Percentiles rank a stretch among this genome's conserved stretches.
Conservation (phyloP, 2,113 vertebrate species). For the Gasterosteus nipponicus region DNA sequence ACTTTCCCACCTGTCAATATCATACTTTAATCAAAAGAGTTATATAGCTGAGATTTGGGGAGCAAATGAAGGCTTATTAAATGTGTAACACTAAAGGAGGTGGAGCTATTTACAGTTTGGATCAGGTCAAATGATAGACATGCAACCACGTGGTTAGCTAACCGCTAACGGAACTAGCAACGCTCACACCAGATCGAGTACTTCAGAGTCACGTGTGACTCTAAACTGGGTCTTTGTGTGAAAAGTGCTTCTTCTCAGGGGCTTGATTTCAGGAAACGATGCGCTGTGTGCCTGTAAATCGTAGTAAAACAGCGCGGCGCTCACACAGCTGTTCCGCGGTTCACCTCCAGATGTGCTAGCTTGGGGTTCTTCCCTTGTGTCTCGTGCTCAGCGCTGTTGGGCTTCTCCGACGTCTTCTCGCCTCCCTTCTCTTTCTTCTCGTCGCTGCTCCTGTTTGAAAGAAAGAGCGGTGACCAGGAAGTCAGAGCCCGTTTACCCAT, state of each 20-base stretch:
- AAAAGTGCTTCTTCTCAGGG: constrained; percentile 14
- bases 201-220: neutral
- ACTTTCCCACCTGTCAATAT: neutral
- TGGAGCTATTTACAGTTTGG: neutral
- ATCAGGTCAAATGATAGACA: neutral
- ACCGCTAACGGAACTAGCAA: neutral
- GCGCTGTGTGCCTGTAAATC: constrained; percentile 35
- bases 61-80: neutral
- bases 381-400: constrained; percentile 80
- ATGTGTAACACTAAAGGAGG: neutral
- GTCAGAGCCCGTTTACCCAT: neutral
- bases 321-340: constrained; percentile 86
- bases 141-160: neutral
- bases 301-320: constrained; percentile 72
- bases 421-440: constrained; percentile 87
- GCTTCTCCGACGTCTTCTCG: constrained; percentile 80
- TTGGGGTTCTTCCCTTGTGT: constrained; percentile 72
- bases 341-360: constrained; percentile 80
- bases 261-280: neutral
- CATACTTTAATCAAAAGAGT: neutral
- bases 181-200: neutral
- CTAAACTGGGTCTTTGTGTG: neutral
- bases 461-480: neutral
- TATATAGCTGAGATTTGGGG: neutral
- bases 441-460: constrained; percentile 79